Percentiles rank a stretch among this genome's conserved stretches.
phyloP scores from a whole-genome alignment of 2,797 vertebrate genomes.

The Remorina albescens region DNA sequence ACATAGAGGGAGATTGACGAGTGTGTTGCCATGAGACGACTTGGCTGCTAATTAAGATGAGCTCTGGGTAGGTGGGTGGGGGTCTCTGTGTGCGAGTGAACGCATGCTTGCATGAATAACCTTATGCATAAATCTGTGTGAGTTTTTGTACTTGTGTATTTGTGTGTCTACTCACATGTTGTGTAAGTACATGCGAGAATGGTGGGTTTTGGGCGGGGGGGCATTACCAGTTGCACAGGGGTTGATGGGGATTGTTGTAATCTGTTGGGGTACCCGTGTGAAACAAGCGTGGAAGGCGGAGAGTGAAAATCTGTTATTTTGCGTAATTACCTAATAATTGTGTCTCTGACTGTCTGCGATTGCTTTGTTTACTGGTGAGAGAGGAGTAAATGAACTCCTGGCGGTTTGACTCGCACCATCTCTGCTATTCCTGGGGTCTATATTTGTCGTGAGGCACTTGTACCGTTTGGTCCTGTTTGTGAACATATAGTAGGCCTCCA shows the following conservation, averaged over 20 bases:
- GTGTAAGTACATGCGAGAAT: conserved; percentile 27
- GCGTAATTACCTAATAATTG: conserved; percentile 81
- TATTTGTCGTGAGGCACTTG: conserved; percentile 47
- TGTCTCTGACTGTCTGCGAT: conserved; percentile 71
- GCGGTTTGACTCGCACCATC: conserved; percentile 46
- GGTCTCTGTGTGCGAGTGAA: conserved; percentile 42
- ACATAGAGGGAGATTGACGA: conserved; percentile 75
- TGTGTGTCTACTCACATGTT: conserved; percentile 31
- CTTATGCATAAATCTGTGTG: conserved; percentile 63
- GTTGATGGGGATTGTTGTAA: conserved; percentile 54
- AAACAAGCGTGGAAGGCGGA: conserved; percentile 66
- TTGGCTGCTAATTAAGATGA: conserved; percentile 80
- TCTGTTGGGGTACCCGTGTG: conserved; percentile 62
- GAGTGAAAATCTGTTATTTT: conserved; percentile 77
- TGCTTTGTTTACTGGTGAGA: conserved; percentile 77
- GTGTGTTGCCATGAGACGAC: conserved; percentile 78
- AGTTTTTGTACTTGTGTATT: conserved; percentile 39
- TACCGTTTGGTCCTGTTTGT: conserved; percentile 29
- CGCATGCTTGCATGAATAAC: conserved; percentile 50
- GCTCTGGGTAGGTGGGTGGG: conserved; percentile 45
- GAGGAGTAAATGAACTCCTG: conserved; percentile 55
- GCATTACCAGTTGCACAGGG: conserved; percentile 40
- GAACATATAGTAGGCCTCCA: conserved; percentile 7
- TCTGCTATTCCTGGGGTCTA: conserved; percentile 25
- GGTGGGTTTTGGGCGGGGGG: conserved; percentile 6